A percentile compares a stretch with the other conserved stretches of the same genome.
phyloP scores from a whole-genome alignment of 92 coral and sea anemone genomes.

The Epizoanthus stellaris region DNA sequence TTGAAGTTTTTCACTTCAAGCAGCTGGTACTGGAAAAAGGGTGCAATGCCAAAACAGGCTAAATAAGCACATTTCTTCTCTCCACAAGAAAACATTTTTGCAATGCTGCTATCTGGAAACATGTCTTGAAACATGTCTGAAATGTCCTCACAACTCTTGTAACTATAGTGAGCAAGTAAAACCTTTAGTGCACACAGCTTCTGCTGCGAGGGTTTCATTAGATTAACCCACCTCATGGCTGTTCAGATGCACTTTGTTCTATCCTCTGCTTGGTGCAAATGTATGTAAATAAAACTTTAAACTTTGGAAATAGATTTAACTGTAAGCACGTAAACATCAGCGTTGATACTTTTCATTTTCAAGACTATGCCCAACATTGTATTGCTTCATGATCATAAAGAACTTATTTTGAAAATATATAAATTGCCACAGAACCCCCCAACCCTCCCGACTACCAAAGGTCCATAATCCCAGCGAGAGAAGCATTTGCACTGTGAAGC shows the following conservation, averaged over 20 bases:
- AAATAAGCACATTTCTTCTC: slow-evolving; percentile 48
- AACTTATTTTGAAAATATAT: too few relatives aligned
- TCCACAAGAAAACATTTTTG: slow-evolving; percentile 39
- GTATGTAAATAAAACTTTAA: too few relatives aligned
- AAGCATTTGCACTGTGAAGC: too few relatives aligned
- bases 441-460: too few relatives aligned
- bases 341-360: too few relatives aligned
- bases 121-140: slow-evolving; percentile 37
- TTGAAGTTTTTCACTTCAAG: slow-evolving; percentile 37
- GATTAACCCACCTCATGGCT: slow-evolving; percentile 31
- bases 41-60: slow-evolving; percentile 64
- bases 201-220: slow-evolving; percentile 48
- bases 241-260: slow-evolving; percentile 25
- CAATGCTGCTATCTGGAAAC: slow-evolving; percentile 56
- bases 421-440: too few relatives aligned
- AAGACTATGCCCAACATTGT: too few relatives aligned
- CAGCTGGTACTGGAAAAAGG: slow-evolving; percentile 47
- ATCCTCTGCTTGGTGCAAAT: not conserved
- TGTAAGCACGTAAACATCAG: too few relatives aligned
- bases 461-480: too few relatives aligned
- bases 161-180: slow-evolving; percentile 45
- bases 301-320: too few relatives aligned
- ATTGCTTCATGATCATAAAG: too few relatives aligned
- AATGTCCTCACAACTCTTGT: slow-evolving; percentile 50
- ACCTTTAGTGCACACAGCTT: slow-evolving; percentile 48